Base-by-base conservation (phyloP, 2,113 vertebrate species). In the Spea multiplicata region DNA sequence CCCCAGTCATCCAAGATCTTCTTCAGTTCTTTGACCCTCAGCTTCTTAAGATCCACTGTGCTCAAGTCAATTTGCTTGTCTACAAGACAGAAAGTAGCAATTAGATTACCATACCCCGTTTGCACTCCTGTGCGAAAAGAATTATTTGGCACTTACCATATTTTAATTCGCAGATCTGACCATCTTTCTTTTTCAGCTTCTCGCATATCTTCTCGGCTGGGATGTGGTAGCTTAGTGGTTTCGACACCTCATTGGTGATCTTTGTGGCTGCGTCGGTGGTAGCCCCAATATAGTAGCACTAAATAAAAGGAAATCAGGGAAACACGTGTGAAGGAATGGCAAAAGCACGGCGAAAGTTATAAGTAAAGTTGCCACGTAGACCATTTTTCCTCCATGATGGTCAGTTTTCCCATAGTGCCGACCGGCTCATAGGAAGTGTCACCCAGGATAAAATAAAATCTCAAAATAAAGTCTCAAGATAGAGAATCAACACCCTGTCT, bases 1-100 rank as follows among this genome's bases (percentile, higher is more conserved):
- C 93, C 97, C 97, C 97, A 99, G 74, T 98, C 96, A n/a, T 99
- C 97, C 71, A 99, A 86, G 61, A 99, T 96, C 87, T 97, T 97
- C 89, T 97, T 97, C 84, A 99, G 88, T 84, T 99, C 97, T 86
- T 96, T 98, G 47, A 99, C 97, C 53, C 95, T 93, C 46, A 99
- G 91, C 84, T 97, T 99, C 87, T 97, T 98, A 84, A 99, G 91
- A 85, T 99, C 96, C 79, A 95, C 95, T 0, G 94, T 92, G 89
- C 93, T 95, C 80, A 99, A 87, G 86, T 99, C 97, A 81, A 99
- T 92, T 86, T 98, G 96, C 74, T 97, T 97, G 87, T 99, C 97
- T 98, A 82, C 68, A 77, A 76, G 74, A 86, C 48, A 87, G 82
- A 72, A 73, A 46, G 76, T 47, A 14, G 3, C 73, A 46, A 66